These are phyloP conservation scores for Entomyzon cyanotis DNA, from an alignment of 2,113 vertebrate species.

Conservation along the genomic window DNA sequence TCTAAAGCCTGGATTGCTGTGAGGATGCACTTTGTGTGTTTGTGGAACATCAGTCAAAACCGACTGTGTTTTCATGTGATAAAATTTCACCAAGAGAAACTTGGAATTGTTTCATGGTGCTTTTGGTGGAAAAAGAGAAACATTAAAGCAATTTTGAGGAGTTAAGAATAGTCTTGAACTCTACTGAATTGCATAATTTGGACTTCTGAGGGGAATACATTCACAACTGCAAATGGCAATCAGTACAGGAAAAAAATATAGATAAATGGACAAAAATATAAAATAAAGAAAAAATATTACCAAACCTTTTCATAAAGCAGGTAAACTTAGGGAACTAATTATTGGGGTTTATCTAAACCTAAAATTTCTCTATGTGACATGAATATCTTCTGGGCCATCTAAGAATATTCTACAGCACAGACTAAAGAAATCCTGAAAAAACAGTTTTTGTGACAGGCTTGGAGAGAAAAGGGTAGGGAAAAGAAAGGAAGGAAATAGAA, in stretches of 20 bases:
- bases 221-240: slow-evolving; percentile 33
- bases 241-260: not conserved
- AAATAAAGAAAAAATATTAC: not conserved
- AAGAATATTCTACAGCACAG: not conserved
- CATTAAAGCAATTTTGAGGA: not conserved
- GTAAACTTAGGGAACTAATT: slow-evolving; percentile 11
- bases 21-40: too few species aligned
- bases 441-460: not conserved
- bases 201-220: not conserved
- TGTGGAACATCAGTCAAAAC: not conserved
- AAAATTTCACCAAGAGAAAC: not conserved
- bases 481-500: not conserved
- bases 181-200: not conserved
- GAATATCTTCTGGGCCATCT: not conserved
- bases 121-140: not conserved
- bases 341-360: not conserved
- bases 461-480: not conserved
- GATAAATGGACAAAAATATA: not conserved
- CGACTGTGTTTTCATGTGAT: not conserved
- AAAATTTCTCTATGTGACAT: not conserved
- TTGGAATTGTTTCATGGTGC: not conserved
- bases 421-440: not conserved
- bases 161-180: not conserved
- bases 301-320: not conserved
- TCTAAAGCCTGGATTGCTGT: not conserved